phyloP scores from a whole-genome alignment of 2,113 vertebrate genomes.

The Reinhardtius hippoglossoides region DNA sequence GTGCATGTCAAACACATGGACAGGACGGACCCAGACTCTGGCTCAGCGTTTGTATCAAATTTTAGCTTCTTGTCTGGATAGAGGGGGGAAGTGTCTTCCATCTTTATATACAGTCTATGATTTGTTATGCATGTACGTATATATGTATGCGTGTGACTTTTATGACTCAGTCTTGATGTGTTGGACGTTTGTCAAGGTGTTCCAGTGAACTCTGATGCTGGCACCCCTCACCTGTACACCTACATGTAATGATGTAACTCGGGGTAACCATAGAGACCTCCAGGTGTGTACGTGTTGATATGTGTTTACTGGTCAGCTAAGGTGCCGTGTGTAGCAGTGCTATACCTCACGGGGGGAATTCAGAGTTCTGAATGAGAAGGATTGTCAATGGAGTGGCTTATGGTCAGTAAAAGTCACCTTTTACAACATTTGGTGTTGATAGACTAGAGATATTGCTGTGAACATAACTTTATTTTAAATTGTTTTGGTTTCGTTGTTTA shows the following conservation, averaged over 20 bases:
- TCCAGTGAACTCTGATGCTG: slow-evolving; percentile 31
- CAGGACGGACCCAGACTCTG: too few relatives aligned
- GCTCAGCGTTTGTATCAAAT: not conserved
- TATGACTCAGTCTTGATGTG: slow-evolving; percentile 30
- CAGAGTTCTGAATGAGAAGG: slow-evolving; percentile 30
- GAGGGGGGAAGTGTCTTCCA: not conserved
- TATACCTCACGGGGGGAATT: slow-evolving; percentile 23
- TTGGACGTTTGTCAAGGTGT: not conserved
- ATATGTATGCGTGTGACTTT: slow-evolving; percentile 52
- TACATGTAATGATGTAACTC: slow-evolving; percentile 54
- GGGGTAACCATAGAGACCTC: slow-evolving; percentile 71
- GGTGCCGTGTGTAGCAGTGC: slow-evolving; percentile 34
- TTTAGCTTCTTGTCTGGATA: not conserved
- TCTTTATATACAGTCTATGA: not conserved
- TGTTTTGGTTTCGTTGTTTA: slow-evolving; percentile 46
- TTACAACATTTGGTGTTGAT: slow-evolving; percentile 61
- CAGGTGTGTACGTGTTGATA: slow-evolving; percentile 43
- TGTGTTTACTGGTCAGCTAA: slow-evolving; percentile 39
- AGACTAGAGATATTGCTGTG: slow-evolving; percentile 78
- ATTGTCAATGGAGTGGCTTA: slow-evolving; percentile 47
- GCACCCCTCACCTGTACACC: slow-evolving; percentile 55
- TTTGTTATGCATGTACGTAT: slow-evolving; percentile 14
- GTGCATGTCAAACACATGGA: too few relatives aligned
- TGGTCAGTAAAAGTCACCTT: slow-evolving; percentile 71
- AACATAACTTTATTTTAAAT: slow-evolving; percentile 62